phyloP scores from a whole-genome alignment of 1,140 invertebrate species.

The Bathynomus jamesi region DNA sequence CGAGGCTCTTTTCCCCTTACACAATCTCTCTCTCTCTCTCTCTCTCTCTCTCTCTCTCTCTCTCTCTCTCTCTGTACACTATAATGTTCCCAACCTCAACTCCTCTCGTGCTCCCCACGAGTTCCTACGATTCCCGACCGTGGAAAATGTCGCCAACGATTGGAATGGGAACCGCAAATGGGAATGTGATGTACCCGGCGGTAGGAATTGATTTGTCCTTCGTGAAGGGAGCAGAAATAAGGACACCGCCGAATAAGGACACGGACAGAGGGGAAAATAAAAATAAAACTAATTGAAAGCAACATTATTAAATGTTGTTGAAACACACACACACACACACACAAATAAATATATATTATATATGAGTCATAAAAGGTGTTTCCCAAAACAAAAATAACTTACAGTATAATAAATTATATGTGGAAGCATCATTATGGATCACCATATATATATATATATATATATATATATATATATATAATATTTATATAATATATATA shows the following conservation, averaged over 20 bases:
- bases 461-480: no score
- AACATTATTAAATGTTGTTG: background rate
- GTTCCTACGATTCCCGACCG: background rate
- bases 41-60: background rate
- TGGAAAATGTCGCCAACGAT: background rate
- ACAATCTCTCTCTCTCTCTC: background rate
- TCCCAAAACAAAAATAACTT: background rate
- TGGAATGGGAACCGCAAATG: background rate
- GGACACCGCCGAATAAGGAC: background rate
- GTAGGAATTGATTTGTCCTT: background rate
- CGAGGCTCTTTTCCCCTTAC: background rate
- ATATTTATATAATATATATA: no score
- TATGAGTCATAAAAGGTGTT: background rate
- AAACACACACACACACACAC: background rate
- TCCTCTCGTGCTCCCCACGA: background rate
- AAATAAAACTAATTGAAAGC: background rate
- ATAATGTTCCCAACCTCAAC: background rate
- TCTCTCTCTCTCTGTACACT: background rate
- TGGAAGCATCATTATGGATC: no score
- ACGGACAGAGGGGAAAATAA: background rate
- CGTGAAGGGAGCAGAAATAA: no score
- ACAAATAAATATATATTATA: background rate
- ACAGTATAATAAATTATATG: no score
- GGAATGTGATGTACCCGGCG: background rate
- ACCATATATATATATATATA: no score